These are phyloP conservation scores for Yponomeuta malinellus DNA, from an alignment of 2,888 invertebrate genomes.

Conservation along the genomic window DNA sequence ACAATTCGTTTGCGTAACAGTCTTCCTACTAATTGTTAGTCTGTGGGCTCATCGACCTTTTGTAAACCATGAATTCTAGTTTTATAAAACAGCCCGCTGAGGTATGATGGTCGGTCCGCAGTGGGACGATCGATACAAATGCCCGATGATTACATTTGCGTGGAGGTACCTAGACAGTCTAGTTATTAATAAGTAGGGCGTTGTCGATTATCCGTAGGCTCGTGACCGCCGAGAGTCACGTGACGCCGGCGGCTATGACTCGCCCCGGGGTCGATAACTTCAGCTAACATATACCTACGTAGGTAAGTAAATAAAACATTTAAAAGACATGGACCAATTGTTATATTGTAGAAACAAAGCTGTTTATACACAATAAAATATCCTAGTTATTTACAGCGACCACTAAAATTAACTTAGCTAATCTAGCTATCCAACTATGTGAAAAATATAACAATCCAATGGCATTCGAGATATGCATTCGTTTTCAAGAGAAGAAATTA, in stretches of 20 bases:
- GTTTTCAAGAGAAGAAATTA: neutral
- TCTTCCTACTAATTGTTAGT: too few species aligned
- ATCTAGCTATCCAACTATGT: neutral
- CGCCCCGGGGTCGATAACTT: neutral
- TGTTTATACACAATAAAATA: constrained; percentile 5
- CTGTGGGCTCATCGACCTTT: too few species aligned
- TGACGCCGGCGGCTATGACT: too few species aligned
- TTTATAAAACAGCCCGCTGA: too few species aligned
- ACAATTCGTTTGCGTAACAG: too few species aligned
- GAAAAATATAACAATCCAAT: neutral
- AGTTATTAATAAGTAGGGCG: neutral
- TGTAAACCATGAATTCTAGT: too few species aligned
- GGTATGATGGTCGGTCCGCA: too few species aligned
- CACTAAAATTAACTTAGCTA: neutral
- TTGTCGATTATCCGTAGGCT: neutral
- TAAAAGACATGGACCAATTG: neutral
- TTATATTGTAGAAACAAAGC: constrained; percentile 12
- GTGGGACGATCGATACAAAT: too few species aligned
- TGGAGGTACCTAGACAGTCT: neutral
- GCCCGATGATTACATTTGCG: too few species aligned
- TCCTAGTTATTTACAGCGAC: neutral
- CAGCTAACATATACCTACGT: neutral
- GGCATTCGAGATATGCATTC: constrained; percentile 7
- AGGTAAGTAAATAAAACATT: neutral
- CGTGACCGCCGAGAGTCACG: too few species aligned